Base-by-base conservation (phyloP, 2,888 invertebrate genomes). In the Coremacera marginata region DNA sequence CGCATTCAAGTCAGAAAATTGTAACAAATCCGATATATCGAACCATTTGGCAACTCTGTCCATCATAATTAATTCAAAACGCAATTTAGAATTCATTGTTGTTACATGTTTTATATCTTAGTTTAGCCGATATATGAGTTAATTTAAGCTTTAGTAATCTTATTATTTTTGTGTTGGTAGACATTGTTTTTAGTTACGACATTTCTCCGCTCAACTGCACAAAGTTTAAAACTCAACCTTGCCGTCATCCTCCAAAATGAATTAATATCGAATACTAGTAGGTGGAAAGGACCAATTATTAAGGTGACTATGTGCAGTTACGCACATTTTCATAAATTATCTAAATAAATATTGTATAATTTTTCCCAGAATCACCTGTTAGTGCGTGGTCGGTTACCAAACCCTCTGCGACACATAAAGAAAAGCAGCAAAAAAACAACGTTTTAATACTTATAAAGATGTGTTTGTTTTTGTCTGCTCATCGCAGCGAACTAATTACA, bases 301-400 rank as follows among this genome's bases (percentile, higher is more conserved):
- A 11, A 14, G 44, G 44, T 11, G 5, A 11, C 65, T 8, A n/a
- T n/a, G n/a, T n/a, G 65, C 31, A 27, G 31, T 5, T 19, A n/a
- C 57, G 16, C 49, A 31, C 37, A 57, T n/a, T 71, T 37, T 34
- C 57, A 19, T 71, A 31, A 71, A 55, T 34, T 37, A 57, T 34
- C 34, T 16, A 25, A 31, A 31, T 60, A 60, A 22, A 37, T 71
- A 37, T 71, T 37, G 55, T 37, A n/a, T 52, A 31, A 31, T 19
- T 31, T 27, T 60, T 63, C 55, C 76, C 76, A 65, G 76, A 76
- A 76, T 52, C 75, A 76, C 70, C 75, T 70, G 70, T 70, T 37
- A 51, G 37, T 44, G 70, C 70, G 71, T 71, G 70, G 76, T 76
- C 25, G 57, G n/a, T 16, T 60, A 22, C 65, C 63, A 16, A 74